Percentiles rank a stretch among this genome's conserved stretches.
These are phyloP conservation scores for Isurus oxyrinchus DNA, from an alignment of 2,113 vertebrate species.

Conservation along the genomic window DNA sequence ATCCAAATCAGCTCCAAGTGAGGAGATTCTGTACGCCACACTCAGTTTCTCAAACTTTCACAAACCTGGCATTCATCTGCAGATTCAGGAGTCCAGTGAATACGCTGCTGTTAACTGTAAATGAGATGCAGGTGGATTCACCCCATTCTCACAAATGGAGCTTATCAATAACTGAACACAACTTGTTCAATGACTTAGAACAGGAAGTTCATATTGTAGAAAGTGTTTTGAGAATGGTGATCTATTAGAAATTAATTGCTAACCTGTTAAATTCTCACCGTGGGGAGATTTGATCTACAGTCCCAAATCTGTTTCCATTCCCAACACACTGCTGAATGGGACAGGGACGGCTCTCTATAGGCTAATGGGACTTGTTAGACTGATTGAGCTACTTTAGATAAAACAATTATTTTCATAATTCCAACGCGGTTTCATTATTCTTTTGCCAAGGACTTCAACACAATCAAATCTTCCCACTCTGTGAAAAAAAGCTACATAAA, in stretches of 20 bases:
- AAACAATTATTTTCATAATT: too few relatives aligned
- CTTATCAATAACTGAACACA: background rate
- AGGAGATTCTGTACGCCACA: background rate
- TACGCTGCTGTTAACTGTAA: background rate
- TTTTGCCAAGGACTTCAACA: too few relatives aligned
- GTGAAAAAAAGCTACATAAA: too few relatives aligned
- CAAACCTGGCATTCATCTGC: background rate
- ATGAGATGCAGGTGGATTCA: too few relatives aligned
- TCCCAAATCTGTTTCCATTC: background rate
- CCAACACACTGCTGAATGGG: too few relatives aligned
- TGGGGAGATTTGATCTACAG: background rate
- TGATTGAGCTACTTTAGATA: too few relatives aligned
- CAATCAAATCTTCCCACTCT: too few relatives aligned
- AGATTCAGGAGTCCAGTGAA: background rate
- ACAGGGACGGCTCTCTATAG: too few relatives aligned
- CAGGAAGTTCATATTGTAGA: background rate
- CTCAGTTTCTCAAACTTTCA: background rate
- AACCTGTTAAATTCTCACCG: background rate
- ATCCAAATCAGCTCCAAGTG: background rate
- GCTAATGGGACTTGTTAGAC: too few relatives aligned
- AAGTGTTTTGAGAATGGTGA: background rate
- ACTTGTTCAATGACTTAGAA: background rate
- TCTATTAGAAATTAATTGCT: background rate
- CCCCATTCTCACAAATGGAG: background rate
- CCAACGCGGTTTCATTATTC: too few relatives aligned